These are phyloP conservation scores for Myotis yumanensis DNA, from an alignment of 2,113 vertebrate genomes.

Conservation along the genomic window DNA sequence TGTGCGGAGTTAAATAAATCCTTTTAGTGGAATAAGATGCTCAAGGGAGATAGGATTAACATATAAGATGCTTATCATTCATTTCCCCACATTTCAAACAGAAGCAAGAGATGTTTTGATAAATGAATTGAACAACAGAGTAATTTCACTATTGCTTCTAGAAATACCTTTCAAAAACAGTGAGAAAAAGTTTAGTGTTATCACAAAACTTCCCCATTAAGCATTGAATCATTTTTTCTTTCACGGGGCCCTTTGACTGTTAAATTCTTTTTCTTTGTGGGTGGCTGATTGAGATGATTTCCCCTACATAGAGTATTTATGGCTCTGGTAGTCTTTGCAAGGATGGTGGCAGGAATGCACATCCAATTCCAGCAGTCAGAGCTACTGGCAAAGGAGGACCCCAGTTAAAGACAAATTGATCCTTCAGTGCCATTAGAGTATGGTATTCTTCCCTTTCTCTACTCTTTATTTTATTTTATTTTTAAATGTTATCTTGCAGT, in stretches of 20 bases:
- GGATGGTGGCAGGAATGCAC: not conserved
- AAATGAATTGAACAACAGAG: conserved; percentile 72
- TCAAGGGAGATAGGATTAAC: conserved; percentile 68
- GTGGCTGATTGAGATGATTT: conserved; percentile 50
- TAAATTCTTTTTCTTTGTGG: conserved; percentile 36
- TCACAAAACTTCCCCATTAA: conserved; percentile 53
- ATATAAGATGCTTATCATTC: conserved; percentile 68
- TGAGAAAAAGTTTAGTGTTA: conserved; percentile 34
- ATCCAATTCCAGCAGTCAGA: not conserved
- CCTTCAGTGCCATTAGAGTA: not conserved
- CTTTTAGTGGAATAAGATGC: conserved; percentile 69
- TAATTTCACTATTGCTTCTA: conserved; percentile 32
- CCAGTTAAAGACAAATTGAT: not conserved
- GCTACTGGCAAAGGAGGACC: not conserved
- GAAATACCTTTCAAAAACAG: conserved; percentile 55
- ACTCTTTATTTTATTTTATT: not conserved
- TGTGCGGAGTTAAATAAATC: conserved; percentile 69
- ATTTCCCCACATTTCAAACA: conserved; percentile 61
- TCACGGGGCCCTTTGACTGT: not conserved
- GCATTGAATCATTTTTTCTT: not conserved
- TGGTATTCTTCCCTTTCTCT: not conserved
- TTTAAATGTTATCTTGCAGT: not conserved
- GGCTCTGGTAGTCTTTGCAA: not conserved
- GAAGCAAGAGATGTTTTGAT: conserved; percentile 76
- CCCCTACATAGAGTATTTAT: conserved; percentile 25